Percentiles rank a stretch among this genome's conserved stretches.
Evolutionary conservation across 2,797 vertebrate species (phyloP).

Genomic region (Malurus leucopterus): DNA sequence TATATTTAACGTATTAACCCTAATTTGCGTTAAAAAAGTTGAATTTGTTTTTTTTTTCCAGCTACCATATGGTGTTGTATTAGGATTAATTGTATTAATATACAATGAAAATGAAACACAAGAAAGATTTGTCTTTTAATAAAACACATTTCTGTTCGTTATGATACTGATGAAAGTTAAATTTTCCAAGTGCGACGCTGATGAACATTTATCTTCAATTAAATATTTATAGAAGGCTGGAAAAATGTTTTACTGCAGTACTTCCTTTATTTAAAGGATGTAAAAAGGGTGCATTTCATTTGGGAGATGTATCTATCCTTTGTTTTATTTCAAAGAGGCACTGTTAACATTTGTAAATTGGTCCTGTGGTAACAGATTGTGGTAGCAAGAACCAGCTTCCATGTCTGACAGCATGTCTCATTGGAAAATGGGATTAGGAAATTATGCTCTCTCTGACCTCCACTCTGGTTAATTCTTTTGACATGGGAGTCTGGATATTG

Average conservation of each 20-base stretch:
- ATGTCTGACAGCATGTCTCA: background rate
- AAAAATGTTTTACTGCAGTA: background rate
- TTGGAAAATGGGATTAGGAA: background rate
- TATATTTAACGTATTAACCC: fast-evolving
- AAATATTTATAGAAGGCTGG: background rate
- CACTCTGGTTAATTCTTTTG: background rate
- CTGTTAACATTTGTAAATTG: background rate
- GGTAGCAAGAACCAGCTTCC: background rate
- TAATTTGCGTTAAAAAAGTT: background rate
- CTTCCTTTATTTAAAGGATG: background rate
- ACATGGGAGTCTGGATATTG: background rate
- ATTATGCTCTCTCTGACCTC: background rate
- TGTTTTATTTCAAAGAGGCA: background rate
- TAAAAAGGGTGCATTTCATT: background rate
- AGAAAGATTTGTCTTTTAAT: background rate
- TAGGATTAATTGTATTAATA: background rate
- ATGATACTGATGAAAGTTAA: background rate
- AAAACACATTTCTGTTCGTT: background rate
- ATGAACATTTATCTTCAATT: background rate
- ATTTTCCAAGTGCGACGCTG: background rate
- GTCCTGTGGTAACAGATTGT: background rate
- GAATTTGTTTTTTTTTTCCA: background rate
- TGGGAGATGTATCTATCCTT: background rate
- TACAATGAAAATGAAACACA: background rate
- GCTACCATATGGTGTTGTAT: background rate